A percentile compares a stretch with the other conserved stretches of the same genome.
Conservation (phyloP, 2,888 invertebrate species). For the Antheraea yamamai region DNA sequence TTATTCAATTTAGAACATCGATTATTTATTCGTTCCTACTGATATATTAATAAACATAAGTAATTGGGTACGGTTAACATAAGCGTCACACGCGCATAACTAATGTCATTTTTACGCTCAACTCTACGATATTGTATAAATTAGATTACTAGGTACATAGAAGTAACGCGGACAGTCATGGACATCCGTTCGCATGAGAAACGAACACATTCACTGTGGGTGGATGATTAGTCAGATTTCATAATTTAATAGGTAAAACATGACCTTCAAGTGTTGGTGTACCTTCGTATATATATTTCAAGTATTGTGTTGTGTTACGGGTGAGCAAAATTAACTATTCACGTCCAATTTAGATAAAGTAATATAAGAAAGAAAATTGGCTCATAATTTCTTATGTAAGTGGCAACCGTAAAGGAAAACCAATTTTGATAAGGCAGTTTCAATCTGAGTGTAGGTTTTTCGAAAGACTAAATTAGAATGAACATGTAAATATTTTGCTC, state of each 20-base stretch:
- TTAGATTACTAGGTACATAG: constrained; percentile 27
- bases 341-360: neutral
- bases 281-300: constrained; percentile 28
- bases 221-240: constrained; percentile 2
- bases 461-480: neutral
- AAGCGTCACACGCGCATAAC: constrained; percentile 29
- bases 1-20: neutral
- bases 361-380: neutral
- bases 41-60: neutral
- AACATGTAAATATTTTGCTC: too few relatives aligned
- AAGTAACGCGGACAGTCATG: constrained; percentile 33
- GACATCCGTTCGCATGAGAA: constrained; percentile 16
- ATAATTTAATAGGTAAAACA: neutral
- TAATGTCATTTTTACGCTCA: constrained; percentile 33
- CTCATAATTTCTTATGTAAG: neutral
- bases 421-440: neutral
- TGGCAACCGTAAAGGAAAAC: neutral
- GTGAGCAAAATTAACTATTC: constrained; percentile 31
- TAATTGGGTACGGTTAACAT: constrained; percentile 10
- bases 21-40: neutral
- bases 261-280: constrained; percentile 5
- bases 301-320: constrained; percentile 29
- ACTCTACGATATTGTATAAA: constrained; percentile 18
- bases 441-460: neutral
- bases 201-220: constrained; percentile 4